Percentiles rank a stretch among this genome's conserved stretches.
Evolutionary conservation across 2,797 vertebrate genomes (phyloP).

Genomic region (Pseudomugil gertrudae): DNA sequence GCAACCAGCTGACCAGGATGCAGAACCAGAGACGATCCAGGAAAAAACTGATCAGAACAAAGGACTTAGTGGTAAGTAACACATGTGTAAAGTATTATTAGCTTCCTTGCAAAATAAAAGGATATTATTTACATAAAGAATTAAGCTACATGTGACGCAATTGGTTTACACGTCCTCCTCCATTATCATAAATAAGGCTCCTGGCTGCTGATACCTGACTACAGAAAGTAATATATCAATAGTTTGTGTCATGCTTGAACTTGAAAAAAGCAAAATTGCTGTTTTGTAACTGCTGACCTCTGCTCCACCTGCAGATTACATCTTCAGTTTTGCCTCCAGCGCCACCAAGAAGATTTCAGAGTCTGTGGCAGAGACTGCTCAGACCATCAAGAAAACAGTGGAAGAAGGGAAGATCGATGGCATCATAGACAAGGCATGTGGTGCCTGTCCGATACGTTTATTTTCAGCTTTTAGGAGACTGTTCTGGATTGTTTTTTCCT

Average conservation of each 20-base stretch:
- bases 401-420: constrained; percentile 96
- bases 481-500: background rate
- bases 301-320: constrained; percentile 81
- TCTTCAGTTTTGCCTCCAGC: constrained; percentile 91
- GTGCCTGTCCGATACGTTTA: background rate
- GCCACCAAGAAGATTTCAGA: constrained; percentile 96
- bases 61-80: constrained; percentile 76
- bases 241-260: background rate
- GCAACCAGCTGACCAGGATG: constrained; percentile 55
- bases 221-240: background rate
- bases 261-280: background rate
- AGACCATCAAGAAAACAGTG: constrained; percentile 94
- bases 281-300: background rate
- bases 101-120: too few relatives aligned
- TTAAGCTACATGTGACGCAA: too few relatives aligned
- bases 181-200: too few relatives aligned
- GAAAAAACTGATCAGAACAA: constrained; percentile 18
- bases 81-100: too few relatives aligned
- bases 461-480: background rate
- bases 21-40: constrained; percentile 17
- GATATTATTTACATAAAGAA: too few relatives aligned
- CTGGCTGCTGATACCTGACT: background rate
- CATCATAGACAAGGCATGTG: constrained; percentile 91
- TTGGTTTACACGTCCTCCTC: too few relatives aligned
- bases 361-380: constrained; percentile 92